These are phyloP conservation scores for Phrynosoma platyrhinos DNA, from an alignment of 2,113 vertebrate genomes.

Conservation along the genomic window DNA sequence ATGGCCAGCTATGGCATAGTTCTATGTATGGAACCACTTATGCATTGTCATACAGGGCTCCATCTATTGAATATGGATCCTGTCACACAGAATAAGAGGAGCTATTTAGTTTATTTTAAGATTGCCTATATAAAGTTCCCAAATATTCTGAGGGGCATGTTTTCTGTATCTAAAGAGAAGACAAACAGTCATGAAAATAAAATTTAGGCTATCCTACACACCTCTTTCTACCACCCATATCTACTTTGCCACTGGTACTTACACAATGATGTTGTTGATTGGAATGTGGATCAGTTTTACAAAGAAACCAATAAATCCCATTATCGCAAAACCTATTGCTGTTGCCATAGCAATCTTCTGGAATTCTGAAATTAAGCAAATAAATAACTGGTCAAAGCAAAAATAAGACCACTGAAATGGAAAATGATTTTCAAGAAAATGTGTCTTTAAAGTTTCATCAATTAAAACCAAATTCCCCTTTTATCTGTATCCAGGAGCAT, in stretches of 20 bases:
- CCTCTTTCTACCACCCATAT: background rate
- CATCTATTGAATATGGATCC: too few species aligned
- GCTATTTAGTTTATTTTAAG: too few species aligned
- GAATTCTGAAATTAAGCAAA: slow-evolving; percentile 84
- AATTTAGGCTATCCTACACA: background rate
- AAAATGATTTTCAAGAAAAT: background rate
- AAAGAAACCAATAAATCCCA: slow-evolving; percentile 99
- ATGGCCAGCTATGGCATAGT: too few species aligned
- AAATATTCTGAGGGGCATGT: too few species aligned
- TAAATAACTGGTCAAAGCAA: background rate
- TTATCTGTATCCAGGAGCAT: background rate
- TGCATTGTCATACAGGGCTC: too few species aligned
- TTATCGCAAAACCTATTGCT: slow-evolving; percentile 98
- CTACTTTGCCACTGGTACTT: slow-evolving; percentile 76
- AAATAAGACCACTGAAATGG: background rate
- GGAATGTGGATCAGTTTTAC: slow-evolving; percentile 98
- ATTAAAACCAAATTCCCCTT: background rate
- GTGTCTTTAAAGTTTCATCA: background rate
- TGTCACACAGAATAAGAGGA: too few species aligned
- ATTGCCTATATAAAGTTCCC: too few species aligned
- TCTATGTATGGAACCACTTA: too few species aligned
- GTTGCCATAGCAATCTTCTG: slow-evolving; percentile 99
- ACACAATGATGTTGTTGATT: slow-evolving; percentile 99
- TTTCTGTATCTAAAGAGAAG: too few species aligned
- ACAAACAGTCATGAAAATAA: too few species aligned